These are phyloP conservation scores for Branchellion lobata DNA, from an alignment of 2,888 invertebrate species.

Conservation along the genomic window DNA sequence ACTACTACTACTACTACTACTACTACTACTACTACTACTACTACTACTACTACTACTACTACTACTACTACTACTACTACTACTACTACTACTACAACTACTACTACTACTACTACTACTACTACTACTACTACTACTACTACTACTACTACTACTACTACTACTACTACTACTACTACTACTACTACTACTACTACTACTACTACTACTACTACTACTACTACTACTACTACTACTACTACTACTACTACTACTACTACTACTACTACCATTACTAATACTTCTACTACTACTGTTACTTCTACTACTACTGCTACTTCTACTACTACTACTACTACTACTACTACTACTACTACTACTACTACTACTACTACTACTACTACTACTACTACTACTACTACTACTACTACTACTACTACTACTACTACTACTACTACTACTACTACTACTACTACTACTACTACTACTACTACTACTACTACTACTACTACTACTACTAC, in stretches of 20 bases:
- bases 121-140: not conserved
- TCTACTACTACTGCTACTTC: constrained; percentile 15
- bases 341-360: constrained; percentile 30
- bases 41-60: constrained; percentile 23
- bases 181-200: constrained; percentile 30
- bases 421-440: constrained; percentile 12
- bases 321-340: constrained; percentile 26
- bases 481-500: constrained; percentile 10
- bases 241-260: constrained; percentile 38
- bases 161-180: constrained; percentile 8
- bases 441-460: constrained; percentile 7
- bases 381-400: constrained; percentile 27
- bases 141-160: constrained; percentile 1
- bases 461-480: not conserved
- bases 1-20: constrained; percentile 18
- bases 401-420: constrained; percentile 19
- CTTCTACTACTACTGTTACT: constrained; percentile 16
- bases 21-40: constrained; percentile 3
- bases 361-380: constrained; percentile 18
- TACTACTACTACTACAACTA: constrained; percentile 7
- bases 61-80: constrained; percentile 20
- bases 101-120: not conserved
- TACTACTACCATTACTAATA: constrained; percentile 30
- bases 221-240: constrained; percentile 25
- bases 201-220: constrained; percentile 30